Evolutionary conservation across 2,113 vertebrate genomes (phyloP), one percentile per base, ranked within the genome.

Genomic region (Chinchilla lanigera): DNA sequence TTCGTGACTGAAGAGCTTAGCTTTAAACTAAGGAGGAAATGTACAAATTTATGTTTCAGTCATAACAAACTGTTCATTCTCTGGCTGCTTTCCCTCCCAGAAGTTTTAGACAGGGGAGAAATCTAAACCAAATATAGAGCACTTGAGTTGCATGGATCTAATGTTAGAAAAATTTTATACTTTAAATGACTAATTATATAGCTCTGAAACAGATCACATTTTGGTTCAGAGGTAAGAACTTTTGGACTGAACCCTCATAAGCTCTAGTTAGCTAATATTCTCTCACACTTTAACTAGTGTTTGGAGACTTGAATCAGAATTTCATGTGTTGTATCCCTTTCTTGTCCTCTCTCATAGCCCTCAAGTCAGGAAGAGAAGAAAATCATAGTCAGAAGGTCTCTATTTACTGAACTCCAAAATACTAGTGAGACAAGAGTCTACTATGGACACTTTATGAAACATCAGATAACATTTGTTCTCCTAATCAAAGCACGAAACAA

Each of bases 91-190:
- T 97, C 93, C 95, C 93, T 98, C 93, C 90, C 75, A 89, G 85
- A 95, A 95, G 86, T 97, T 97, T 98, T 90, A 96, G 95, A 97
- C 93, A 94, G 94, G 89, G 95, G 86, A 94, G 75, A 90, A 96
- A 93, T 98, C 93, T 97, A 96, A 97, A 75, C 93, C 93, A 98
- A 98, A 98, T 96, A 97, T 93, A 98, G 97, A 96, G 95, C 60
- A 95, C 61, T 97, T 88, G 44, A 95, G 94, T 95, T 97, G 73
- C 94, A 96, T 75, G 81, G 78, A 95, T 93, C 88, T 69, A 95
- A 96, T 93, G 93, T 97, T 96, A 96, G 93, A 56, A 78, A 94
- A 96, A 84, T 87, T 38, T 95, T 85, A 95, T 56, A 80, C 77
- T 94, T 97, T 60, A 93, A 94, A 91, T 88, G 81, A 84, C 93